Percentiles rank a stretch among this genome's conserved stretches.
These are phyloP conservation scores for Hippocampus abdominalis DNA, from an alignment of 2,113 vertebrate genomes.

Conservation along the genomic window DNA sequence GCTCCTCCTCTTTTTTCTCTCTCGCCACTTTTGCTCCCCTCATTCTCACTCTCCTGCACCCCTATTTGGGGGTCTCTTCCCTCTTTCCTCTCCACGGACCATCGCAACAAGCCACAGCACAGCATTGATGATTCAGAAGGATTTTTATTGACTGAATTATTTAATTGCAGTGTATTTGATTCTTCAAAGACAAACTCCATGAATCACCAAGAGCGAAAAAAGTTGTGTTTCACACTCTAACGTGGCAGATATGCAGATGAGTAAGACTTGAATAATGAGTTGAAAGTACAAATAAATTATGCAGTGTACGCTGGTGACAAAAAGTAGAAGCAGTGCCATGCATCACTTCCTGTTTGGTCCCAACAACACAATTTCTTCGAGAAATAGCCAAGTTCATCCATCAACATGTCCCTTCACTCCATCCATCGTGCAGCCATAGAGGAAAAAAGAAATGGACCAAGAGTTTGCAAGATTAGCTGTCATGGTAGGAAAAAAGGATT, in stretches of 20 bases:
- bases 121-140: conserved; percentile 50
- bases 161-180: conserved; percentile 37
- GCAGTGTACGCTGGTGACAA: conserved; percentile 6
- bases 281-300: conserved; percentile 35
- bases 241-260: conserved; percentile 31
- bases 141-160: conserved; percentile 55
- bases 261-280: conserved; percentile 26
- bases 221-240: conserved; percentile 33
- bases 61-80: conserved; percentile 13
- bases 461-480: conserved; percentile 22
- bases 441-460: conserved; percentile 11
- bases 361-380: conserved; percentile 18
- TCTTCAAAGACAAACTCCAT: conserved; percentile 23
- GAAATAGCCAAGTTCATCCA: conserved; percentile 53
- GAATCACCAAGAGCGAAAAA: conserved; percentile 29
- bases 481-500: background rate
- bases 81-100: conserved; percentile 19
- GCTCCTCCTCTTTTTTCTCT: conserved; percentile 20
- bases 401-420: conserved; percentile 33
- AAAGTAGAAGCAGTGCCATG: conserved; percentile 2
- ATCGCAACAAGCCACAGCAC: conserved; percentile 24
- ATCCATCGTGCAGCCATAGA: conserved; percentile 34
- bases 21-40: conserved; percentile 9
- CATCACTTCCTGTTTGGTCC: conserved; percentile 11
- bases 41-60: background rate